Evolutionary conservation across 2,888 invertebrate species (phyloP).

Genomic region (Pyrrhia umbra): DNA sequence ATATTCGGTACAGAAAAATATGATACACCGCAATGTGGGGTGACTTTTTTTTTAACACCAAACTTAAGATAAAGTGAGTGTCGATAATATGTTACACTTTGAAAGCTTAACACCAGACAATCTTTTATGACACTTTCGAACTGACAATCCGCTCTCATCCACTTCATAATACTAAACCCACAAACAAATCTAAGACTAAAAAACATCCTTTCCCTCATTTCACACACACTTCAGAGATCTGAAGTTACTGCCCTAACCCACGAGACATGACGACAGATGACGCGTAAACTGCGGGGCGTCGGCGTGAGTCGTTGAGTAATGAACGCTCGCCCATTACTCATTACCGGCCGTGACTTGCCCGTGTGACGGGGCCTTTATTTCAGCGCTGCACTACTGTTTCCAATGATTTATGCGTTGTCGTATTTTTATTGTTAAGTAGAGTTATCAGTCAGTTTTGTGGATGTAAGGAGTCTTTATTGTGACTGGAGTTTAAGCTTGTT

Average conservation of each 20-base stretch:
- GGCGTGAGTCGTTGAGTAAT: constrained; percentile 77
- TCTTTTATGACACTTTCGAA: constrained; percentile 52
- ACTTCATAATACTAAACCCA: constrained; percentile 33
- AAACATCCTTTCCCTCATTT: constrained; percentile 46
- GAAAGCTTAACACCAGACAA: constrained; percentile 41
- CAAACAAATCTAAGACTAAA: constrained; percentile 53
- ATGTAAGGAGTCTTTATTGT: constrained; percentile 29
- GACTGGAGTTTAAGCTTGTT: constrained; percentile 16
- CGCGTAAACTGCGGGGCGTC: constrained; percentile 81
- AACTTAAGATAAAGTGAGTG: constrained; percentile 10
- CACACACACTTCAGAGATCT: constrained; percentile 62
- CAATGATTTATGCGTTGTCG: constrained; percentile 71
- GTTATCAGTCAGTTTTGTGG: constrained; percentile 62
- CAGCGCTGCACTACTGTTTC: constrained; percentile 74
- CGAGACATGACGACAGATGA: constrained; percentile 80
- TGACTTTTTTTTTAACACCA: not conserved
- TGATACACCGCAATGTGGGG: not conserved
- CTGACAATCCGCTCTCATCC: constrained; percentile 49
- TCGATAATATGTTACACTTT: constrained; percentile 5
- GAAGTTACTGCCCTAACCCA: constrained; percentile 63
- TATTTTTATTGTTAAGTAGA: constrained; percentile 65
- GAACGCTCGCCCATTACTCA: constrained; percentile 80
- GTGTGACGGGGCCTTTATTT: constrained; percentile 80
- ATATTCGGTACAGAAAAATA: not conserved
- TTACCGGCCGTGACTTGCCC: constrained; percentile 79